Evolutionary conservation across 2,888 invertebrate species (phyloP), one percentile per base, ranked within the genome.

Genomic region (Sepioteuthis lessoniana): DNA sequence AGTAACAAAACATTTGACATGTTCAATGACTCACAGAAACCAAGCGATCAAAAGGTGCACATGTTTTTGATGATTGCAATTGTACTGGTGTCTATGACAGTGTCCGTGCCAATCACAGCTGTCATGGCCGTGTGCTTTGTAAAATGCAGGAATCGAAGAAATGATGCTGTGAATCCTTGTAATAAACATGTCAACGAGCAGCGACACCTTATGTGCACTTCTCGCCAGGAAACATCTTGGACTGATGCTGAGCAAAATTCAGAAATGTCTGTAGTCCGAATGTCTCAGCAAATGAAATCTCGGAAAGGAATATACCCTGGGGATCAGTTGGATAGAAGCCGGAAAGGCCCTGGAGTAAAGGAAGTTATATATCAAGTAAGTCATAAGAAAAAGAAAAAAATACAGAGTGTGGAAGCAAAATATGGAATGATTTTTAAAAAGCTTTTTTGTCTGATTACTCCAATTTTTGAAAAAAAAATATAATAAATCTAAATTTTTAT

Each of bases 251-350:
- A 76, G 10, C 76, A n/a, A 76, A 76, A n/a, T 13, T n/a, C 76
- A 35, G 76, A 76, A 76, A 76, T 76, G 76, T 76, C 76, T n/a
- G 76, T 76, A n/a, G 76, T 76, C 35, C 76, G n/a, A 76, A 76
- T 76, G 76, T 76, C 76, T 76, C 76, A 76, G 76, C n/a, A 76
- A 76, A 8, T 76, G 16, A 76, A 76, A 76, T 76, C 76, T 25
- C 76, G 76, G 76, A 76, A 76, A 76, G 76, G 76, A 76, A 76
- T 76, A 76, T 76, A 76, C 76, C 76, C 76, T 76, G 76, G 76
- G 76, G 76, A 76, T 76, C 76, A 76, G 76, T 35, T 76, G 76
- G 76, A 76, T 76, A 76, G 76, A n/a, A 76, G 76, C n/a, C 76
- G 76, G 76, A 76, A 76, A 76, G 76, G 76, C 35, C n/a, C 76